Conservation (phyloP, 1,140 invertebrate genomes). For the Drosophila quadrilineata region DNA sequence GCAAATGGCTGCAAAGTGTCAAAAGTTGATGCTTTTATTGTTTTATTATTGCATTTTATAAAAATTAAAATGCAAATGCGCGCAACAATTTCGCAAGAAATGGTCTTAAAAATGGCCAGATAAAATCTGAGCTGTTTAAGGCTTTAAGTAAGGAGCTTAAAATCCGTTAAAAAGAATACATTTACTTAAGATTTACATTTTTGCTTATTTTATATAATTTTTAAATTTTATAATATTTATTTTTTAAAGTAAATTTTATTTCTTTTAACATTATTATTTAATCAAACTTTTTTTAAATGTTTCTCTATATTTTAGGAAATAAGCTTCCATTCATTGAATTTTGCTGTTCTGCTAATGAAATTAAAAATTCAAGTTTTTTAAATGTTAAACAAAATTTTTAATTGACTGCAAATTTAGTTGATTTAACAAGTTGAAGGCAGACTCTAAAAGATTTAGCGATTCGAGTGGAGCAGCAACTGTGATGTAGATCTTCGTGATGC, state of each 20-base stretch:
- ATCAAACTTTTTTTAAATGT: too few relatives aligned
- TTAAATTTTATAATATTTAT: too few relatives aligned
- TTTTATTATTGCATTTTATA: slow-evolving; percentile 67
- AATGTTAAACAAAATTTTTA: not conserved
- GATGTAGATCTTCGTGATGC: too few relatives aligned
- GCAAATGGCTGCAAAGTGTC: slow-evolving; percentile 66
- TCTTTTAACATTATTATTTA: too few relatives aligned
- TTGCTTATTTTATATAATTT: too few relatives aligned
- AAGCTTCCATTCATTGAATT: not conserved
- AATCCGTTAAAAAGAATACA: too few relatives aligned
- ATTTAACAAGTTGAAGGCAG: slow-evolving; percentile 4
- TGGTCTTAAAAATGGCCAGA: not conserved
- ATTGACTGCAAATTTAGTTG: slow-evolving; percentile 13
- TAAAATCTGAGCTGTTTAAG: not conserved
- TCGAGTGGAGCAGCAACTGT: too few relatives aligned
- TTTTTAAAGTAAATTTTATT: too few relatives aligned
- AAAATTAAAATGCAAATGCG: slow-evolving; percentile 62
- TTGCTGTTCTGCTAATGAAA: too few relatives aligned
- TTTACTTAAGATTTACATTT: too few relatives aligned
- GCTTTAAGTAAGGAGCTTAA: too few relatives aligned
- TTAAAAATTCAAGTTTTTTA: not conserved
- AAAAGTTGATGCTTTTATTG: slow-evolving; percentile 75
- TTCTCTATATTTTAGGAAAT: too few relatives aligned
- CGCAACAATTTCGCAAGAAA: slow-evolving; percentile 1
- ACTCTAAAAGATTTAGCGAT: not conserved